Conservation (phyloP, 1,140 invertebrate species). For the Sipha flava region DNA sequence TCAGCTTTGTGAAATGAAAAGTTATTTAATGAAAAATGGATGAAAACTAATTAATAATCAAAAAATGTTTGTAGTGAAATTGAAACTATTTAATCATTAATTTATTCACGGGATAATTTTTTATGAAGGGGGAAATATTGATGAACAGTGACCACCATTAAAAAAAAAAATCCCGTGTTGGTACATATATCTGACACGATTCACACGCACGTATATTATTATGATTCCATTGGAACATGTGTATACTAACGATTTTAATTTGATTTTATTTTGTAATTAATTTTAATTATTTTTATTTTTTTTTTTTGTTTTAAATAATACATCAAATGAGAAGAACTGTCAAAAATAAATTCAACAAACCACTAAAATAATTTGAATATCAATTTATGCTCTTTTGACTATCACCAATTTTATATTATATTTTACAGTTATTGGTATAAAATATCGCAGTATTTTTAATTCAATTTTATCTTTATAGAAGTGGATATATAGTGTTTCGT, state of each 20-base stretch:
- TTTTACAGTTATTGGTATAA: too few relatives aligned
- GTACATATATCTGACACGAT: neutral
- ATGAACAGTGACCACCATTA: neutral
- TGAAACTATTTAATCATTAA: neutral
- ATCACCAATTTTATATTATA: neutral
- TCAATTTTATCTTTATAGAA: too few relatives aligned
- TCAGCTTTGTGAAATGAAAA: neutral
- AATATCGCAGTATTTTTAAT: too few relatives aligned
- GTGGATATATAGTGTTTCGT: too few relatives aligned
- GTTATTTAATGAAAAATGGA: neutral
- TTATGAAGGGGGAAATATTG: neutral
- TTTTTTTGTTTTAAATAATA: neutral
- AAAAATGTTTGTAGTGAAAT: neutral
- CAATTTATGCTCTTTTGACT: neutral
- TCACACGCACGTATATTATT: neutral
- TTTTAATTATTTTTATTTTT: neutral
- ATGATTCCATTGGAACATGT: neutral
- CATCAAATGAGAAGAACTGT: neutral
- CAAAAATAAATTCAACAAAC: neutral
- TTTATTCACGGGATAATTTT: neutral
- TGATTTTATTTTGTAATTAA: neutral
- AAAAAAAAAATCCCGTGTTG: neutral
- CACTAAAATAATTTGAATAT: neutral
- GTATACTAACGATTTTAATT: neutral
- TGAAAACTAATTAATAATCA: neutral